A percentile compares a stretch with the other conserved stretches of the same genome.
Evolutionary conservation across 2,113 vertebrate species (phyloP).

Genomic region (Daubentonia madagascariensis): DNA sequence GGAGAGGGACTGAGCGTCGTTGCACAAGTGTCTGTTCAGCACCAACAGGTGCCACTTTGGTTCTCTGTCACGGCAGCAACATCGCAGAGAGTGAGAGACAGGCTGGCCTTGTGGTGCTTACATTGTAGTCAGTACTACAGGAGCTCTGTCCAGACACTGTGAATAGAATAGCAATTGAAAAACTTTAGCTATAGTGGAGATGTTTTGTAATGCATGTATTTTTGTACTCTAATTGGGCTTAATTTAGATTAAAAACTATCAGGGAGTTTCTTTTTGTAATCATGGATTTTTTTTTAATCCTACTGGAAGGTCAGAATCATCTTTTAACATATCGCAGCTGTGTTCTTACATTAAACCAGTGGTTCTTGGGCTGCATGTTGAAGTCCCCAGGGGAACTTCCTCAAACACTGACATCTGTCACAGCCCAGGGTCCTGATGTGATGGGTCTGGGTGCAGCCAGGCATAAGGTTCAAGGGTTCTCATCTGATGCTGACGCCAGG

Average conservation of each 20-base stretch:
- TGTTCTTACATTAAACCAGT: neutral
- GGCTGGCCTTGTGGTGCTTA: neutral
- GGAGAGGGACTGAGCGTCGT: accelerated
- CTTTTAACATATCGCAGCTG: neutral
- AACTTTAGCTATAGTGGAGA: neutral
- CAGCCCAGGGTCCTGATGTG: neutral
- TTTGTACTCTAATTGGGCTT: constrained; percentile 24
- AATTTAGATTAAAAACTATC: neutral
- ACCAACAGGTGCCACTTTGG: neutral
- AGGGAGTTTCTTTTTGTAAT: neutral
- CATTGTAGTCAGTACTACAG: neutral
- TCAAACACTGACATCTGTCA: too few species aligned
- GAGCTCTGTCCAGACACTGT: neutral
- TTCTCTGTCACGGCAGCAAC: accelerated
- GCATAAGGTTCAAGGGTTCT: neutral
- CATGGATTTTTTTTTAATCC: neutral
- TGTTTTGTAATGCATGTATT: neutral
- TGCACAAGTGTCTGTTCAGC: neutral
- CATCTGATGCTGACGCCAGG: accelerated
- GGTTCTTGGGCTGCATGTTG: neutral
- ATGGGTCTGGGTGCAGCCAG: neutral
- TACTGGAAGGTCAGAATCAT: neutral
- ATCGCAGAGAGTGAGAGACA: neutral
- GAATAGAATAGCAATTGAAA: neutral
- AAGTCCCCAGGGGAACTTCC: neutral